Evolutionary conservation across 2,888 invertebrate genomes (phyloP), one percentile per base, ranked within the genome.

Genomic region (Andrena fulva): DNA sequence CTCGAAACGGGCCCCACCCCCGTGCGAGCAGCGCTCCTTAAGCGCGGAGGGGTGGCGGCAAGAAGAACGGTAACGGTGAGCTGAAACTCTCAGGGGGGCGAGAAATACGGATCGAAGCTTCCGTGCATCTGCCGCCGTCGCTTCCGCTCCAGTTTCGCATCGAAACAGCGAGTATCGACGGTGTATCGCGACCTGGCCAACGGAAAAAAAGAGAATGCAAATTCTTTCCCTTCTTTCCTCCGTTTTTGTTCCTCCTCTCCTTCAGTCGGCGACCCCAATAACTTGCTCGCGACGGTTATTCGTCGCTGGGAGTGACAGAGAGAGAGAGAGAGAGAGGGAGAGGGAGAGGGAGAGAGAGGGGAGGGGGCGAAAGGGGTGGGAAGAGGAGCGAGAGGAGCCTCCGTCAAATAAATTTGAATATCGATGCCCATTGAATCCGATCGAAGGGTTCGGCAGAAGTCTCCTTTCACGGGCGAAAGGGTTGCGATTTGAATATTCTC

Each of bases 371-470:
- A 78, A 70, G 84, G 74, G 71, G 75, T 42, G 75, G 79, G 72
- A 74, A 79, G 79, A 79, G 71, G 62, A 77, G 75, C 74, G 85
- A 75, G 80, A 86, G 77, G 81, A 82, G 91, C 92, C 91, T 92
- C 90, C 91, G 91, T 93, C 92, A 93, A 93, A 93, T 93, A 93
- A 93, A 94, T 94, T 94, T 94, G 94, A 94, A 94, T 94, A 94
- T 94, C 94, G 94, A 94, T 94, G 93, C 93, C 93, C 91, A 94
- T 94, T 94, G 93, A 94, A 93, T 93, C 90, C 91, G 90, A 94
- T 94, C 93, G 94, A 94, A 94, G 93, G 93, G 93, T 92, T 86
- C 87, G 89, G 89, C 90, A 89, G 89, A 89, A 88, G 89, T 91
- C 91, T 88, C 89, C 87, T 91, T 91, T 91, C 91, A 91, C 90